Base-by-base conservation (phyloP, 2,113 vertebrate genomes). In the Oncorhynchus clarkii region DNA sequence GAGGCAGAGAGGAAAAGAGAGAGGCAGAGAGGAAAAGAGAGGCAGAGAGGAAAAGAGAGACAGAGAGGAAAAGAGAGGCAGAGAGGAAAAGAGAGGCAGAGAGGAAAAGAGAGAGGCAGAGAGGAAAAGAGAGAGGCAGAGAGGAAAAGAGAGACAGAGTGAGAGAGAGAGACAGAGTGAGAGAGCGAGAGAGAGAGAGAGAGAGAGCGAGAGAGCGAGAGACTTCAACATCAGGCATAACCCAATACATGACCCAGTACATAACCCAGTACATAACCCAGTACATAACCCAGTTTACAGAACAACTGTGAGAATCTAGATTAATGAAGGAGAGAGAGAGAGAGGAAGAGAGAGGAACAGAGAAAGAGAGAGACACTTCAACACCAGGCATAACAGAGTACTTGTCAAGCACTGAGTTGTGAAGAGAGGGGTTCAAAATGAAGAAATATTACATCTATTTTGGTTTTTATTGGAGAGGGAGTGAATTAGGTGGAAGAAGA, bases 371-470 rank as follows among this genome's bases (percentile, higher is more conserved):
- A 22, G 71, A 80, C 73, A 57, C 77, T 74, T 82, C 60, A 45
- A 85, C 78, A 84, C 84, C 79, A 81, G 78, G 72, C 74, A 67
- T 83, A 77, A 87, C 78, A 76, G 78, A 29, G 20, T 49, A 62
- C 22, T 16, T 84, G 82, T 86, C 77, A 72, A 74, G 82, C 74
- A 80, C 68, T 64, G 24, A 78, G 75, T 78, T 73, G 22, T 8
- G 73, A 81, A 84, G 79, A 88, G 80, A 86, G 72, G 84, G 85
- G 85, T 89, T 88, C 86, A 88, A 89, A 88, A 90, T 89, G 85
- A 88, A 90, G 85, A 92, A 92, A 91, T 92, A 92, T 92, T 86
- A 89, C 89, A 89, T 93, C 89, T 92, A 93, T 92, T 93, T 93
- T 90, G 82, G 84, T 90, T 94, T 51, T 92, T 91, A 89, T 92